Base-by-base conservation (phyloP, 2,888 invertebrate species). In the Pollenia amentaria region DNA sequence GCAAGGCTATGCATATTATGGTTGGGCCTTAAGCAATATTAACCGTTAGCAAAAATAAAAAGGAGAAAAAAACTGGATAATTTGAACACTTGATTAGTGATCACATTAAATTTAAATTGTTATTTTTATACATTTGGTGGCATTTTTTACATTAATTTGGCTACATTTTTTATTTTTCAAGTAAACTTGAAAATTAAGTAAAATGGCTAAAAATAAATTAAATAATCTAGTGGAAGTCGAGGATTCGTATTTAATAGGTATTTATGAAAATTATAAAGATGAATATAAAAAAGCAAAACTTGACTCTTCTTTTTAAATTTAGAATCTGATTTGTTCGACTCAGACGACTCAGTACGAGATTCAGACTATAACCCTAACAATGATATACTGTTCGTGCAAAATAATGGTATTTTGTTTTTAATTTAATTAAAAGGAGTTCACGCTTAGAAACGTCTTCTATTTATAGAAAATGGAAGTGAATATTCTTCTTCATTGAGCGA, bases 161-260 rank as follows among this genome's bases (percentile, higher is more conserved):
- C 55, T 55, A 55, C 16, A 55, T 55, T 55, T 55, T 55, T 55
- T 55, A 53, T 55, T 55, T 55, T 55, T 55, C 55, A 55, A 55
- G 55, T 55, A 55, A 55, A 55, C 55, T 55, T 55, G 55, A 55
- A 55, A 55, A 55, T 55, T 55, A 55, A 55, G 16, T 55, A 55
- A 55, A 55, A 55, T 55, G 18, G 16, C 55, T 21, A 55, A 18
- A 55, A 55, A 55, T 55, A 55, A 55, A 18, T 55, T 16, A 55
- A 55, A 55, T 55, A 55, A 55, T 18, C 55, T 21, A 21, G 55
- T 55, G n/a, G n/a, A n/a, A n/a, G n/a, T n/a, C n/a, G n/a, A n/a
- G 55, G 55, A 55, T 21, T 55, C 55, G 16, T 55, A 55, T 55
- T 55, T 55, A 55, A 55, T 55, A n/a, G n/a, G n/a, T n/a, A n/a